Evolutionary conservation across 1,140 invertebrate genomes (phyloP), one percentile per base, ranked within the genome.

Genomic region (Limonius californicus): DNA sequence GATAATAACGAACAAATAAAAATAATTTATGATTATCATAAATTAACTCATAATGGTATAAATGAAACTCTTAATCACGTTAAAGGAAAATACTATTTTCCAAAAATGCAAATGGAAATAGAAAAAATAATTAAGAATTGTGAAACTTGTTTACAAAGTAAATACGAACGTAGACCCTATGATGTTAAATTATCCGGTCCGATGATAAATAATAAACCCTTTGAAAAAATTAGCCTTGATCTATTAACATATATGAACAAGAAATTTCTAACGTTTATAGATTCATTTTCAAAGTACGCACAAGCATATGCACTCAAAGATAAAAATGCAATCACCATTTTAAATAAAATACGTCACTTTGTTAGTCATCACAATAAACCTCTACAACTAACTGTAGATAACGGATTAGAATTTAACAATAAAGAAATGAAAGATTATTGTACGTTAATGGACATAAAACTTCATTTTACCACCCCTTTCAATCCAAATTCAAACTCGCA

Each of bases 161-260:
- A 70, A 54, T 57, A 63, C 20, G 66, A 68, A 62, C 58, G 66
- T 58, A 58, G 64, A 19, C 66, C 62, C 7, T 54, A 57, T 42
- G 59, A 59, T 23, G 9, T 42, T 23, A 59, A 55, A 43, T 62
- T 54, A 14, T 20, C 53, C 53, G 42, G 56, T 14, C 63, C 69
- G 21, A 20, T 68, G 9, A 11, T 69, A 8, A 55, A 63, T 7
- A 62, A 62, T 61, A 67, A 58, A 67, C 66, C 69, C 0, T 71
- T 72, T 57, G 65, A 72, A n/a, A 56, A 61, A 0, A 65, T 71
- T 32, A 66, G 71, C 50, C 54, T 72, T 18, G 69, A 72, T 54
- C 55, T 55, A 1, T 72, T 69, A 57, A 55, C 39, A 27, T 68
- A 68, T 42, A 50, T 62, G 1, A 55, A 61, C 42, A 9, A n/a